Base-by-base conservation (phyloP, 2,797 vertebrate genomes). In the Propithecus perrieri region DNA sequence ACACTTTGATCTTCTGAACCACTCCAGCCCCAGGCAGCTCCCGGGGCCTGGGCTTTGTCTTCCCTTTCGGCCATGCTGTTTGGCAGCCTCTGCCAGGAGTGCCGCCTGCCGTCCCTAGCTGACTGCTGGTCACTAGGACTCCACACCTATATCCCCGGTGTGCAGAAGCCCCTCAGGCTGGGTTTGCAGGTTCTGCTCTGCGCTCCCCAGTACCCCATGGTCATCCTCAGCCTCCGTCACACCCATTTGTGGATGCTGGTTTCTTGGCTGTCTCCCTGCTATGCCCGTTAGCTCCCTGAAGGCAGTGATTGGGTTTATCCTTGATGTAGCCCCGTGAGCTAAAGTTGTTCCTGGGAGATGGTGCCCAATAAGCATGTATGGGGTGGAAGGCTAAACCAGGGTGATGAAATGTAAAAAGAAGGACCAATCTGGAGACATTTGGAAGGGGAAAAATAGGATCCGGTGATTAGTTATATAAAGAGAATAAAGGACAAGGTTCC, bases 201-300 rank as follows among this genome's bases (percentile, higher is more conserved):
- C 24, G 74, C 7, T 14, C n/a, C 0, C 0, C 12, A 30, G n/a
- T 18, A 24, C 41, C 7, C 2, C 20, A 7, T 4, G n/a, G 35
- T 12, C 30, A 15, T 9, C 13, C 18, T 67, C 11, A 46, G 17
- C 30, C 0, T 12, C 17, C 28, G 7, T 10, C 59, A 46, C 2
- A 1, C 5, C 33, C 24, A 14, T 35, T 14, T 7, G 8, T 7
- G 26, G 50, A 46, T 67, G 75, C 50, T 2, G 8, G 26, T 28
- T 30, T 53, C 20, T 65, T 26, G 57, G 7, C 80, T 5, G 5
- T 13, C 53, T 59, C 72, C 74, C 14, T 14, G 20, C 38, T 59
- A 10, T 69, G 35, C n/a, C 30, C 26, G 9, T 28, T 24, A 22
- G 26, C 67, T 57, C 67, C 48, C 43, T 7, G 30, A 41, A 72